phyloP scores from a whole-genome alignment of 2,888 invertebrate genomes.

The Terebella lapidaria region DNA sequence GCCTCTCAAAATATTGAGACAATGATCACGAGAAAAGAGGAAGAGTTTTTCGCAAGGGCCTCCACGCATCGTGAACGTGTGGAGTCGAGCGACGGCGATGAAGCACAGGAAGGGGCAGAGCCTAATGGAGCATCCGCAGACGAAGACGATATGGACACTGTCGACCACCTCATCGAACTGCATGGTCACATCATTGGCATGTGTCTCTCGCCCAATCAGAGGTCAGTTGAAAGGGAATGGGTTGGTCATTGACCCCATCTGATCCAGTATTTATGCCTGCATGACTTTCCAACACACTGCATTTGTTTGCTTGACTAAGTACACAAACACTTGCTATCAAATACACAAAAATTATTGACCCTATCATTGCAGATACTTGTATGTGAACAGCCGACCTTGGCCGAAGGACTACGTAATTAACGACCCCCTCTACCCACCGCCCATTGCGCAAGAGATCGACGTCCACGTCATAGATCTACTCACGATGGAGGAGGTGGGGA shows the following conservation, averaged over 20 bases:
- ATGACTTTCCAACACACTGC: too few species aligned
- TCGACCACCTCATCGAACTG: conserved; percentile 76
- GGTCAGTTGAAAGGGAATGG: conserved; percentile 57
- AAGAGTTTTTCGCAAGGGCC: neutral
- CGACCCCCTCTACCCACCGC: conserved; percentile 74
- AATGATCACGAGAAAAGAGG: neutral
- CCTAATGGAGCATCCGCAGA: neutral
- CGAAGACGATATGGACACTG: conserved; percentile 58
- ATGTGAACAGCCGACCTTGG: conserved; percentile 80
- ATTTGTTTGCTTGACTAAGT: too few species aligned
- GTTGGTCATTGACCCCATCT: neutral
- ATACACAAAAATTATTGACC: too few species aligned
- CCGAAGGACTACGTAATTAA: conserved; percentile 70
- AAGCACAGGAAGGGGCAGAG: neutral
- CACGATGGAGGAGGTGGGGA: conserved; percentile 69
- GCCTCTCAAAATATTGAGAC: conserved; percentile 23
- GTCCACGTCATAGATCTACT: conserved; percentile 79
- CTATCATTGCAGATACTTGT: conserved; percentile 60
- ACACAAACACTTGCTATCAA: too few species aligned
- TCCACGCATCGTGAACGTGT: neutral
- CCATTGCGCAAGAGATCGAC: conserved; percentile 80
- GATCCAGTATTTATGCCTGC: too few species aligned
- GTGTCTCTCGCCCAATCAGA: conserved; percentile 77
- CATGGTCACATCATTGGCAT: conserved; percentile 84
- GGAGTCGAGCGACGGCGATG: neutral